Evolutionary conservation across 37 sponge, comb jelly and placozoan species (phyloP).

Genomic region (Geodia barretti): DNA sequence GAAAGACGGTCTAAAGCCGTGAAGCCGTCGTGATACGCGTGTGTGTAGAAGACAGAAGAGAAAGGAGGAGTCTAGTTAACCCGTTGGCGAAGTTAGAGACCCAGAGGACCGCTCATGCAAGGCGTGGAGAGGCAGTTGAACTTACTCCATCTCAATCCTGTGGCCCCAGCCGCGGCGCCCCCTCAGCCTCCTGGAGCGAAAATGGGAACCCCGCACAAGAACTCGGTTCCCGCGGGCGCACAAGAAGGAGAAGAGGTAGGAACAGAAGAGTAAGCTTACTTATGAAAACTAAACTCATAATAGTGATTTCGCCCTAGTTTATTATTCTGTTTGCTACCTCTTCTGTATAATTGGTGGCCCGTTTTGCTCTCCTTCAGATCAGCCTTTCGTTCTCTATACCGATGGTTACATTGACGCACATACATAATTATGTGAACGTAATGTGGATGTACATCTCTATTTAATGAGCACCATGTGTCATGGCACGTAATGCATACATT

Average conservation of each 20-base stretch:
- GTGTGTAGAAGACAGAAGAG: neutral
- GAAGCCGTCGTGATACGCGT: too few species aligned
- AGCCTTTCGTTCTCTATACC: too few species aligned
- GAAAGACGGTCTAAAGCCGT: slow-evolving; percentile 5
- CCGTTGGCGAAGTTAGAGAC: too few species aligned
- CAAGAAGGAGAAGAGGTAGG: neutral
- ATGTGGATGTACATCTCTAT: neutral
- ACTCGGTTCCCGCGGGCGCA: neutral
- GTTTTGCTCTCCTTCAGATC: too few species aligned
- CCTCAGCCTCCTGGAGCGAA: too few species aligned
- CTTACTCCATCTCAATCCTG: neutral
- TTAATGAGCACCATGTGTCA: neutral
- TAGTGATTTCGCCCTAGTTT: neutral
- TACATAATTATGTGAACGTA: too few species aligned
- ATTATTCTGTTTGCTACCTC: neutral
- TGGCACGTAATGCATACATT: neutral
- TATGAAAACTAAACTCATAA: too few species aligned
- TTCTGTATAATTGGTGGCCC: neutral
- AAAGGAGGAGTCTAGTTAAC: too few species aligned
- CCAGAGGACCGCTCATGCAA: too few species aligned
- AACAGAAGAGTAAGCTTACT: too few species aligned
- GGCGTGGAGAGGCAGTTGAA: neutral
- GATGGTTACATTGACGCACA: too few species aligned
- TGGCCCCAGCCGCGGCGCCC: neutral
- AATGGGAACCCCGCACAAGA: neutral